Evolutionary conservation across 2,888 invertebrate species (phyloP).

Genomic region (Dasypogon diadema): DNA sequence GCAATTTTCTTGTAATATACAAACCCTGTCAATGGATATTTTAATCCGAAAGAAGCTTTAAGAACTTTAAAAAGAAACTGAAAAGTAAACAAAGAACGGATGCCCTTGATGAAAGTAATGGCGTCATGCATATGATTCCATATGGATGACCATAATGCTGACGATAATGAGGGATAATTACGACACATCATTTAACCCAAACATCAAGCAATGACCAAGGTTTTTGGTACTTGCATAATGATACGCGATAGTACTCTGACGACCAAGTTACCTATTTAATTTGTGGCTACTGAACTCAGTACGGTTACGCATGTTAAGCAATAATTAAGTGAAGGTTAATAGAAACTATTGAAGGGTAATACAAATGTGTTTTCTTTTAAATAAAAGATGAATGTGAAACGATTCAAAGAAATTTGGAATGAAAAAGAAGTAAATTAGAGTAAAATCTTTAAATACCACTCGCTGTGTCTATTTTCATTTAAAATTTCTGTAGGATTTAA

Average conservation of each 20-base stretch:
- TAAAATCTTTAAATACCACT: too few relatives aligned
- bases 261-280: constrained; percentile 11
- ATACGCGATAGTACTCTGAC: constrained; percentile 4
- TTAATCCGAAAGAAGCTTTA: too few relatives aligned
- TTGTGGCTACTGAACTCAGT: constrained; percentile 12
- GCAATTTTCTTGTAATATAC: too few relatives aligned
- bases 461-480: too few relatives aligned
- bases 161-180: too few relatives aligned
- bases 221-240: constrained; percentile 10
- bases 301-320: constrained; percentile 31
- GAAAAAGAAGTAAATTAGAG: too few relatives aligned
- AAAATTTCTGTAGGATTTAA: too few relatives aligned
- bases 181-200: too few relatives aligned
- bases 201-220: constrained; percentile 9
- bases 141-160: not conserved
- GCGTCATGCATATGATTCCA: not conserved
- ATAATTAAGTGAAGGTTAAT: constrained; percentile 15
- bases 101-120: constrained; percentile 13
- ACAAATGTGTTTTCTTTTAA: not conserved
- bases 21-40: too few relatives aligned
- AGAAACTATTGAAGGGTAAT: constrained; percentile 14
- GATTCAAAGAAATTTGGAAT: too few relatives aligned
- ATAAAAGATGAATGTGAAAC: not conserved
- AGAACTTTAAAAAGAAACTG: too few relatives aligned
- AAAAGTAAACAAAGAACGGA: constrained; percentile 18